Percentiles rank a stretch among this genome's conserved stretches.
These are phyloP conservation scores for Betta splendens DNA, from an alignment of 2,797 vertebrate species.

Conservation along the genomic window DNA sequence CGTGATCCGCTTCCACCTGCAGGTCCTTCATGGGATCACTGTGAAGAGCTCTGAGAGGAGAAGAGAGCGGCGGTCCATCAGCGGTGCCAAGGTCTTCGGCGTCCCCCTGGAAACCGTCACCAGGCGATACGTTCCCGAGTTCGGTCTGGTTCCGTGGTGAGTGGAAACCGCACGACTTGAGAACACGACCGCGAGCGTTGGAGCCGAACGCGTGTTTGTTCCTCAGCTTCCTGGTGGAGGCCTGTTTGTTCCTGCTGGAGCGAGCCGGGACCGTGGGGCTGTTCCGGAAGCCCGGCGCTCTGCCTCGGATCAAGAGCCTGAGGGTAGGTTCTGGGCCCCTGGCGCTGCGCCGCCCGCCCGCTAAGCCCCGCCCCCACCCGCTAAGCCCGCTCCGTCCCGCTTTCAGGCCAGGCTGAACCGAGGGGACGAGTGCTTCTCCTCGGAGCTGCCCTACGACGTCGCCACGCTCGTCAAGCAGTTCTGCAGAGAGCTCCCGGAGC, in stretches of 20 bases:
- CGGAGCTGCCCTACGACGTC: conserved; percentile 85
- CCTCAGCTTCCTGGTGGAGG: conserved; percentile 86
- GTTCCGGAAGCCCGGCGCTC: conserved; percentile 90
- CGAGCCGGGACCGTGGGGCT: conserved; percentile 86
- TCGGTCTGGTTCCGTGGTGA: conserved; percentile 88
- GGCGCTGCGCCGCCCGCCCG: no score
- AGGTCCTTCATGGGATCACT: conserved; percentile 81
- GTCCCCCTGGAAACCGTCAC: conserved; percentile 80
- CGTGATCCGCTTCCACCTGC: conserved; percentile 80
- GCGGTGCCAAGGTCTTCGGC: conserved; percentile 85
- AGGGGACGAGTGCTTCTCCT: conserved; percentile 83
- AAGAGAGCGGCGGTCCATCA: conserved; percentile 33
- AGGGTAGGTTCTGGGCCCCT: conserved; percentile 79
- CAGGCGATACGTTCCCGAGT: conserved; percentile 81
- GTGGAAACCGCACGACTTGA: conserved; percentile 13
- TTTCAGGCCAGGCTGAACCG: conserved; percentile 76
- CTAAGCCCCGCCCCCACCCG: no score
- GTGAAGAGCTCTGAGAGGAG: conserved; percentile 72
- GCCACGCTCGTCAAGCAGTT: conserved; percentile 92
- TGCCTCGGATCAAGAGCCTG: conserved; percentile 84
- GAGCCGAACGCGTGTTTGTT: background rate
- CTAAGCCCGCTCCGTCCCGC: background rate
- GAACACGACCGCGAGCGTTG: background rate
- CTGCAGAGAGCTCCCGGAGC: conserved; percentile 88
- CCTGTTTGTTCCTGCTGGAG: conserved; percentile 83